These are phyloP conservation scores for Ibidorhyncha struthersii DNA, from an alignment of 2,113 vertebrate genomes.

Conservation along the genomic window DNA sequence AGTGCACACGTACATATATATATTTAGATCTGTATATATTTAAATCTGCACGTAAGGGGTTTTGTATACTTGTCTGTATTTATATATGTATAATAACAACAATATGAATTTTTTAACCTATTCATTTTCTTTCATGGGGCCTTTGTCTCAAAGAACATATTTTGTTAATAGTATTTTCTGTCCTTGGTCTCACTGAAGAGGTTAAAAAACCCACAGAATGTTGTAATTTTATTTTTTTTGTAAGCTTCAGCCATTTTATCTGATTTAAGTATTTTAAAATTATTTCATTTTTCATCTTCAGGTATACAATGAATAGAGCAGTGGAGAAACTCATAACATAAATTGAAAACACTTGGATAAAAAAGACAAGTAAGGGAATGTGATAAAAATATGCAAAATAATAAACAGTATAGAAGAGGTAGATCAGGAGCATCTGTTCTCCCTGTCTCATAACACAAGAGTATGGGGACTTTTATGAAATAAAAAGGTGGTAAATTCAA, in stretches of 20 bases:
- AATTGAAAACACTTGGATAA: constrained; percentile 17
- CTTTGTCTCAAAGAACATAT: not conserved
- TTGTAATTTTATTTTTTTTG: not conserved
- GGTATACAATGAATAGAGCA: constrained; percentile 4
- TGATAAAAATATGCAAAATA: constrained; percentile 50
- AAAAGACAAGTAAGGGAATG: not conserved
- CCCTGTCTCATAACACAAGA: not conserved
- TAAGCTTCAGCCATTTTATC: constrained; percentile 12
- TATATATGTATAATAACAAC: not conserved
- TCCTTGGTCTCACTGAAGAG: not conserved
- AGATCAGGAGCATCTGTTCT: constrained; percentile 45
- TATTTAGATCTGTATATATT: not conserved
- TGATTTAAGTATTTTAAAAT: constrained; percentile 33
- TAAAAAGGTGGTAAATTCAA: constrained; percentile 22
- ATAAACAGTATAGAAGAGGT: constrained; percentile 8
- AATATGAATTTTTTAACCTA: not conserved
- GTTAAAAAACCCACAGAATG: not conserved
- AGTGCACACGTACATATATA: not conserved
- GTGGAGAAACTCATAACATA: constrained; percentile 46
- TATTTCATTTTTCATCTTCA: constrained; percentile 16
- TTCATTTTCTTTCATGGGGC: not conserved
- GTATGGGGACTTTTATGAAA: constrained; percentile 3
- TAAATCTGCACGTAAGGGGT: not conserved
- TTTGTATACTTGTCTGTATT: not conserved
- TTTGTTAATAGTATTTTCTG: not conserved